These are phyloP conservation scores for Eurystomus glaucurus DNA, from an alignment of 2,797 vertebrate species.

Conservation along the genomic window DNA sequence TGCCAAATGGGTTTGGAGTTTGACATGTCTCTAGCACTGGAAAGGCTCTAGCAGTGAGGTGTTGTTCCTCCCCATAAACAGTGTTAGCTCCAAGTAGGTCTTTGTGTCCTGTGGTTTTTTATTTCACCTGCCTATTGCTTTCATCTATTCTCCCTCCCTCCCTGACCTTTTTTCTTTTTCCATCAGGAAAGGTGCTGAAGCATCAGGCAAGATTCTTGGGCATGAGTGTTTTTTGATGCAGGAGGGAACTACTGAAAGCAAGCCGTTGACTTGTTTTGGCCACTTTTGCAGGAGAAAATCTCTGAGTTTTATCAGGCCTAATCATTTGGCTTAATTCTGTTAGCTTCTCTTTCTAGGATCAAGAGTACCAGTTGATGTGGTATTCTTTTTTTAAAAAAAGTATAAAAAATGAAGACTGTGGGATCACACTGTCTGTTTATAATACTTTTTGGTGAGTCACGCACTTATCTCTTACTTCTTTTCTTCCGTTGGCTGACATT, in stretches of 20 bases:
- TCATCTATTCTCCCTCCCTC: neutral
- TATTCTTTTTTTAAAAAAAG: neutral
- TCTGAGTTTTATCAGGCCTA: neutral
- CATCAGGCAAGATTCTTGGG: neutral
- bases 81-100: neutral
- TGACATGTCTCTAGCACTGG: neutral
- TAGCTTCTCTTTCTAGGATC: neutral
- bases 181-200: neutral
- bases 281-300: neutral
- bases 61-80: neutral
- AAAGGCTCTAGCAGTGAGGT: neutral
- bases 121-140: neutral
- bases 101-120: neutral
- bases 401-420: neutral
- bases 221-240: neutral
- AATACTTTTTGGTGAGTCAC: neutral
- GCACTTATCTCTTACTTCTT: neutral
- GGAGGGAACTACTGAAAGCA: neutral
- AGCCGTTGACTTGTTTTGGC: fast-evolving
- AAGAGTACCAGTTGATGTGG: neutral
- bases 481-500: neutral
- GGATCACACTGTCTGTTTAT: neutral
- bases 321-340: neutral
- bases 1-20: neutral
- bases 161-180: neutral